Evolutionary conservation across 2,113 vertebrate species (phyloP), one percentile per base, ranked within the genome.

Genomic region (Nymphicus hollandicus): DNA sequence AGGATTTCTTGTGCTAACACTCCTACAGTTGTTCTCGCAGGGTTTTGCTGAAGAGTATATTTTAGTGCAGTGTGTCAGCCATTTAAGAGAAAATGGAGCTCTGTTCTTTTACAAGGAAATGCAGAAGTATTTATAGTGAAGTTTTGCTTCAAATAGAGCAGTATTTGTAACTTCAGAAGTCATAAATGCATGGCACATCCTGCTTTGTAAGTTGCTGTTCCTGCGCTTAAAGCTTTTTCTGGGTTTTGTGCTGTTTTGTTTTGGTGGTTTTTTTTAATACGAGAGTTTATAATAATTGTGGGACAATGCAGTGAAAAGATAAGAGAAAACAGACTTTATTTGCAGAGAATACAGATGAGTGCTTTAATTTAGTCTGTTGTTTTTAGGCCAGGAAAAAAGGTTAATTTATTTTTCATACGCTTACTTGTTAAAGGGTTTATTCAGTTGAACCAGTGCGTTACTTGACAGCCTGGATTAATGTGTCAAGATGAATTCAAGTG

Each of bases 381-480:
- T 86, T 95, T 87, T 81, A 91, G 89, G 63, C 58, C 63, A 81
- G 52, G 39, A 66, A 53, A 82, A 89, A 89, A 65, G 47, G 81
- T 95, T 95, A 64, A 86, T 95, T 91, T 91, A 41, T 85, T 89
- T 89, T 84, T 93, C 82, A 55, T 89, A 33, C 14, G 23, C 37
- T 80, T 52, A n/a, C 25, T 87, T 88, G 52, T 83, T 95, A 49
- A 88, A 81, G 19, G 31, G n/a, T 84, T 95, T 80, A 58, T 86
- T 95, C 17, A 25, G 35, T 81, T 91, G 58, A 87, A 76, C 53
- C 72, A 49, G 31, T 27, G n/a, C 84, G 29, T 92, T 50, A 61
- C 52, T 87, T 88, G 77, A 44, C 81, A 81, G 70, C 55, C 50
- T 72, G 61, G 70, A 92, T 93, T 92, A 92, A 81, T 52, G 49